Evolutionary conservation across 2,888 invertebrate genomes (phyloP).

Genomic region (Hesperia comma): DNA sequence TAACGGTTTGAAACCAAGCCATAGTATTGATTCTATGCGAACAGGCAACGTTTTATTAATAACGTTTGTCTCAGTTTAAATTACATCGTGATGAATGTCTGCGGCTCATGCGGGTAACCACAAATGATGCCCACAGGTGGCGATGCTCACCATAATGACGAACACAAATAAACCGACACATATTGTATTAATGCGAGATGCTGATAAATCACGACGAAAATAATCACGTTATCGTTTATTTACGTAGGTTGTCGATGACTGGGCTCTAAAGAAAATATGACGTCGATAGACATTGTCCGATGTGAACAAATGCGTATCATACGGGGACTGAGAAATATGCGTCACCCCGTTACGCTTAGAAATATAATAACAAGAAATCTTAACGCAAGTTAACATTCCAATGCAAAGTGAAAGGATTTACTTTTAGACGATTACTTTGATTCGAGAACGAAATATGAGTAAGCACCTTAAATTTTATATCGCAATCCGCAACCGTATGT

Average conservation of each 20-base stretch:
- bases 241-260: constrained; percentile 5
- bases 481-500: constrained; percentile 22
- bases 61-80: background rate
- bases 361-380: constrained; percentile 39
- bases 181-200: constrained; percentile 5
- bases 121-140: constrained; percentile 32
- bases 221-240: constrained; percentile 7
- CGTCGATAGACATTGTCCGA: constrained; percentile 16
- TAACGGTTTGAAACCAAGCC: too few relatives aligned
- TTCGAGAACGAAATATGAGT: constrained; percentile 30
- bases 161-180: constrained; percentile 26
- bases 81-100: constrained; percentile 8
- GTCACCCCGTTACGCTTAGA: constrained; percentile 36
- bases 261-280: constrained; percentile 8
- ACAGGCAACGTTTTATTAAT: background rate
- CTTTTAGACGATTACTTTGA: constrained; percentile 27
- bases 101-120: constrained; percentile 14
- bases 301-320: constrained; percentile 15
- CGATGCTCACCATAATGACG: constrained; percentile 2
- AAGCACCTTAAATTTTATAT: constrained; percentile 14
- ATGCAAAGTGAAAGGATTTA: constrained; percentile 43
- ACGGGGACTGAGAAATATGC: constrained; percentile 26
- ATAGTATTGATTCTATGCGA: too few relatives aligned
- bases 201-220: constrained; percentile 16
- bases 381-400: constrained; percentile 31